Conservation (phyloP, 1,140 invertebrate species). For the Protaetia brevitarsis region DNA sequence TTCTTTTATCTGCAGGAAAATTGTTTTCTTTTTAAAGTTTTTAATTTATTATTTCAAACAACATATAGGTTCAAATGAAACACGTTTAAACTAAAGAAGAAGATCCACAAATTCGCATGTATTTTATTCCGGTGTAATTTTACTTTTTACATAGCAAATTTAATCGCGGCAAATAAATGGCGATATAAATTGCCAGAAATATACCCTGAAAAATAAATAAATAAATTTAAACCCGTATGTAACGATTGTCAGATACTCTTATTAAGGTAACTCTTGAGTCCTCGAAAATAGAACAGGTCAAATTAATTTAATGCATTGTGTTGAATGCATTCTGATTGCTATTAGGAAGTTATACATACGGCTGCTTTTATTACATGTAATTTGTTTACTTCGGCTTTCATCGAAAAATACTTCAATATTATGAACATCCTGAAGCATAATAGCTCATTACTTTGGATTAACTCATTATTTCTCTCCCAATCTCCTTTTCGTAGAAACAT, state of each 20-base stretch:
- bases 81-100: too few relatives aligned
- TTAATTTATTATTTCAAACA: too few relatives aligned
- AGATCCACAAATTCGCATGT: too few relatives aligned
- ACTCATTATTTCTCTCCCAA: background rate
- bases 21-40: too few relatives aligned
- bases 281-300: background rate
- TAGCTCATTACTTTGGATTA: conserved; percentile 12
- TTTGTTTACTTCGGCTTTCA: background rate
- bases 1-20: too few relatives aligned
- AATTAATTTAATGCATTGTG: background rate
- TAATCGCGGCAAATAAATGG: background rate
- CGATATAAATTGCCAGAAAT: too few relatives aligned
- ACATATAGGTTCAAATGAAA: too few relatives aligned
- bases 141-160: background rate
- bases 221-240: too few relatives aligned
- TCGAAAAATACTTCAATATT: background rate
- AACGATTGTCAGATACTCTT: too few relatives aligned
- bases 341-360: conserved; percentile 6
- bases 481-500: background rate
- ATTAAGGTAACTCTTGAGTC: too few relatives aligned
- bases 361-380: conserved; percentile 1
- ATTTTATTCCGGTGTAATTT: too few relatives aligned
- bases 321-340: conserved; percentile 9
- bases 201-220: too few relatives aligned
- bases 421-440: background rate